Evolutionary conservation across 2,113 vertebrate genomes (phyloP).

Genomic region (Cyprinodon tularosa): DNA sequence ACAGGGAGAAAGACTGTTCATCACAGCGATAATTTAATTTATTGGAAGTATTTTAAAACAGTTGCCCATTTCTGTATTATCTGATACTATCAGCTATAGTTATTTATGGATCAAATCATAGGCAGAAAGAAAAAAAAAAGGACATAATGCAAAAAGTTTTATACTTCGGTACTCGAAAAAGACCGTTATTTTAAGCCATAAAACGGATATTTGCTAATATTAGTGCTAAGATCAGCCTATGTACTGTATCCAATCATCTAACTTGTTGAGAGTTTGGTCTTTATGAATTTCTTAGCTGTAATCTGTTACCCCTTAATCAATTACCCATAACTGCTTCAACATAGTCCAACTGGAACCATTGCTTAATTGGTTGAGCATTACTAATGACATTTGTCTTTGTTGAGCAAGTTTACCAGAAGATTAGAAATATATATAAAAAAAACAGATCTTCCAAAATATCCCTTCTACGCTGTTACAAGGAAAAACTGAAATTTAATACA

Average conservation of each 20-base stretch:
- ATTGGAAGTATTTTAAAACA: conserved; percentile 37
- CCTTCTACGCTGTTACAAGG: too few relatives aligned
- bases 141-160: neutral
- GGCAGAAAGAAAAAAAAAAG: conserved; percentile 13
- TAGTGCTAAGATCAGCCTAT: neutral
- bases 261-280: neutral
- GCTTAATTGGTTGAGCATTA: too few relatives aligned
- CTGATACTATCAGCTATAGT: conserved; percentile 37
- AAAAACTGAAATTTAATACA: neutral
- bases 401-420: too few relatives aligned
- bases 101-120: conserved; percentile 6
- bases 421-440: neutral
- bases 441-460: too few relatives aligned
- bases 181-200: neutral
- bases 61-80: conserved; percentile 46
- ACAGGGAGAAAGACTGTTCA: conserved; percentile 30
- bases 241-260: neutral
- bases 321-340: neutral
- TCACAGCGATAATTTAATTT: conserved; percentile 19
- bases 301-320: neutral
- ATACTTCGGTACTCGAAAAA: neutral
- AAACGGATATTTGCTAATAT: neutral
- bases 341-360: neutral
- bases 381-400: too few relatives aligned
- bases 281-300: neutral